Base-by-base conservation (phyloP, 2,888 invertebrate species). In the Lysandra bellargus region DNA sequence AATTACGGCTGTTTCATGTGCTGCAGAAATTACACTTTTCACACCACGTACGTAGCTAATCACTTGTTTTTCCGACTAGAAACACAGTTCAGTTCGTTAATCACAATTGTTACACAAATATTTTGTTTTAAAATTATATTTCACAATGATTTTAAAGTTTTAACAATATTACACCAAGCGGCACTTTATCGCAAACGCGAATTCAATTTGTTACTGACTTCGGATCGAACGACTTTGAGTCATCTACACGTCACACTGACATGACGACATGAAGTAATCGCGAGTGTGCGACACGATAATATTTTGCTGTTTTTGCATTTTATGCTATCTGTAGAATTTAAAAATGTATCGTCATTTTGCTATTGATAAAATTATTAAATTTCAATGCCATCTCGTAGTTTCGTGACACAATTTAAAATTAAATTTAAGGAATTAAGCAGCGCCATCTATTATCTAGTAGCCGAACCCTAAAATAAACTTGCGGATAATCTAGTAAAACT, bases 141-240 rank as follows among this genome's bases (percentile, higher is more conserved):
- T 85, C 83, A 84, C 84, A 84, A 86, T 87, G 81, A 84, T 85
- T 86, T 82, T 79, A 83, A 83, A 82, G 82, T 84, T 87, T 86
- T 85, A 82, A 84, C 84, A 87, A 87, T 84, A 84, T 78, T 76
- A 80, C 84, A 86, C 86, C 85, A 64, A 75, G 82, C 87, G 89
- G 88, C 87, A 89, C 87, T 89, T 89, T 89, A 88, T 85, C 86
- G 86, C 88, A 85, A 88, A 86, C 83, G 86, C 85, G 84, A 83
- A 88, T 83, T 85, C 87, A 84, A 84, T 90, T 88, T 88, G 93
- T 90, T 86, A 94, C 93, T 93, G 92, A 94, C 92, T 93, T 93
- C 92, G 85, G 88, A 86, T 88, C 87, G 87, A 86, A 86, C 85
- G 85, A 82, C 80, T 81, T 83, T 85, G 84, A 69, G 69, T 82